Percentiles rank a stretch among this genome's conserved stretches.
Conservation (phyloP, 1,140 invertebrate species). For the Temnothorax longispinosus region DNA sequence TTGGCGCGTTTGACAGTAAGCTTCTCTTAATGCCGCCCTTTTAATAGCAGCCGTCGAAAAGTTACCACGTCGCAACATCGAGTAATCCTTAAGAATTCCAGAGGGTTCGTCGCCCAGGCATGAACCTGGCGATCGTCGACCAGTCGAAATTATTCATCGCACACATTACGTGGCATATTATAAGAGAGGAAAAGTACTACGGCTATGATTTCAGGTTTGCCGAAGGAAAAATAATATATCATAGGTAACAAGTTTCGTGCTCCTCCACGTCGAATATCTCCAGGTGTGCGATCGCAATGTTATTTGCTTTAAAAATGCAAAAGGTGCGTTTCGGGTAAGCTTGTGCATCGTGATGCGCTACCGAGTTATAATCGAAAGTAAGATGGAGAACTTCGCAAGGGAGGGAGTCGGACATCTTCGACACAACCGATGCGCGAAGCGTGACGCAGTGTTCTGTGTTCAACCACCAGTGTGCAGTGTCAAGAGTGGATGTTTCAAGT, state of each 20-base stretch:
- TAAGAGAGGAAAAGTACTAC: conserved; percentile 3
- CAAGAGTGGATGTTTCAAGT: not conserved
- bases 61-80: conserved; percentile 11
- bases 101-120: not conserved
- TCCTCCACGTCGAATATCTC: not conserved
- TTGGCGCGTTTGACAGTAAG: not conserved
- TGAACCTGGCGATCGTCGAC: not conserved
- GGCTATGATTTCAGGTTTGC: conserved; percentile 41
- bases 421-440: not conserved
- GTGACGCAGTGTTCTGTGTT: conserved; percentile 12
- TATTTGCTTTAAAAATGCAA: conserved; percentile 60
- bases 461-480: not conserved
- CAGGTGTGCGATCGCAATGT: not conserved
- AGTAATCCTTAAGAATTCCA: conserved; percentile 38
- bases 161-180: not conserved
- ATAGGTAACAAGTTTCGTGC: conserved; percentile 37
- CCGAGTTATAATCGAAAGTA: not conserved
- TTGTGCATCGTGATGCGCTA: not conserved
- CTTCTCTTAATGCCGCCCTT: not conserved
- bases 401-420: not conserved
- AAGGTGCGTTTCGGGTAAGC: not conserved
- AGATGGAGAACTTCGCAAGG: not conserved
- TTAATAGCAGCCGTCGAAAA: conserved; percentile 2
- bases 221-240: not conserved
- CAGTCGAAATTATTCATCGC: conserved; percentile 40